Base-by-base conservation (phyloP, 2,797 vertebrate genomes). In the Nothura maculosa region DNA sequence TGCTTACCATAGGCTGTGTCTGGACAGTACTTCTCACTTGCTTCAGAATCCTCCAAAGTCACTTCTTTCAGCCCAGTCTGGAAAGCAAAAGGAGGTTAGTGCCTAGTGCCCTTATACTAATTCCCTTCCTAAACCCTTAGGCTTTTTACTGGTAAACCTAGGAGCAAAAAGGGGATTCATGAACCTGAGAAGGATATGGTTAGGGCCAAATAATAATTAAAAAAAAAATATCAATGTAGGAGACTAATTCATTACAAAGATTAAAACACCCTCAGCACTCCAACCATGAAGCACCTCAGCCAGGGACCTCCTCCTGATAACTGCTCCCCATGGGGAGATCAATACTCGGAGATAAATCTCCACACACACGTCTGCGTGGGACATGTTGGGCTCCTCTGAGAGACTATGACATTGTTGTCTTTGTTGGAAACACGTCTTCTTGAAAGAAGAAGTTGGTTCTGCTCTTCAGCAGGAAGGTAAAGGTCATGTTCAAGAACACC, bases 1-100 rank as follows among this genome's bases (percentile, higher is more conserved):
- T 60, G 89, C 98, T 98, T 97, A 99, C 99, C 99, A 5, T 99
- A 99, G 15, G 98, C 96, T 0, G 98, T 99, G 93, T 98, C 98
- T 6, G 99, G 95, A 93, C 98, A 98, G 81, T 99, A 98, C 91
- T 99, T 98, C 92, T 99, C 98, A 1, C 97, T 97, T 91, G 94
- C 97, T 78, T 98, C 92, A 84, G 97, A 94, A 73, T 98, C 98
- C 78, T 98, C 98, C 64, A 97, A 77, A 25, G 97, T 97, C 60
- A 97, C 96, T 88, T 99, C 98, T 92, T 97, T 98, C 87, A 93
- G 85, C 55, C 92, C 97, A 91, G 96, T 87, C 98, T 98, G 90
- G 69, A 95, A 93, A 54, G 47, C 72, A 87, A 93, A 93, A 54
- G 73, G 87, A 84, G 38, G 9, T 95, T 92, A 96, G 91, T 93